Conservation (phyloP, 2,797 vertebrate genomes). For the Pterois miles region DNA sequence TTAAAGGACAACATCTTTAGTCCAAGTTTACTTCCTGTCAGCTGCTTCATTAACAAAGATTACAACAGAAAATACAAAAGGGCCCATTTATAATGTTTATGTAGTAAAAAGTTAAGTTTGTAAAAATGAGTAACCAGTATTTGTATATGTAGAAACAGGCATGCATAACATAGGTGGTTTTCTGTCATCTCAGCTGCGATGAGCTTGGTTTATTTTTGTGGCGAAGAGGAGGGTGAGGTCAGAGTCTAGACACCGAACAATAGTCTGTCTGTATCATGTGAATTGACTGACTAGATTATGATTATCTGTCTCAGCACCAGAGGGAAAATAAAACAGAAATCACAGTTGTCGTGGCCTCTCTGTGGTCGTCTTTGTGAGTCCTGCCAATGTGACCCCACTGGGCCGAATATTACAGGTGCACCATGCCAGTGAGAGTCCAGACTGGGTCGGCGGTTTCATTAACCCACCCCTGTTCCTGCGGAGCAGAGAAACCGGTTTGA, state of each 20-base stretch:
- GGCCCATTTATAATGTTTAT: no score
- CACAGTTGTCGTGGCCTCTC: neutral
- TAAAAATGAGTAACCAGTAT: no score
- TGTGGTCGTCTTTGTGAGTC: neutral
- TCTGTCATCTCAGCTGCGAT: neutral
- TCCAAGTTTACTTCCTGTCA: neutral
- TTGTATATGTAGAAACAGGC: no score
- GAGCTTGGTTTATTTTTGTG: neutral
- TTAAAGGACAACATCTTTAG: neutral
- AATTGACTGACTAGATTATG: neutral
- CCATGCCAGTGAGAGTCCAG: constrained; percentile 13
- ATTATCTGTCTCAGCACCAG: neutral
- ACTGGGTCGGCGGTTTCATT: constrained; percentile 56
- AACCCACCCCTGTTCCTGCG: constrained; percentile 40
- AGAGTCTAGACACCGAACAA: neutral
- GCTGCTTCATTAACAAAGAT: neutral
- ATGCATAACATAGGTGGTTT: no score
- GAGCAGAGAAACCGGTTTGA: constrained; percentile 21
- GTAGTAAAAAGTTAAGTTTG: no score
- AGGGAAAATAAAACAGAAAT: constrained; percentile 4
- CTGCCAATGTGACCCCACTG: constrained; percentile 5
- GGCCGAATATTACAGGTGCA: constrained; percentile 23
- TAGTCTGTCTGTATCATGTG: neutral
- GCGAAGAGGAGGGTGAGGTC: neutral
- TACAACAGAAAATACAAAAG: neutral